Percentiles rank a stretch among this genome's conserved stretches.
Evolutionary conservation across 2,113 vertebrate species (phyloP).

Genomic region (Tetrao urogallus): DNA sequence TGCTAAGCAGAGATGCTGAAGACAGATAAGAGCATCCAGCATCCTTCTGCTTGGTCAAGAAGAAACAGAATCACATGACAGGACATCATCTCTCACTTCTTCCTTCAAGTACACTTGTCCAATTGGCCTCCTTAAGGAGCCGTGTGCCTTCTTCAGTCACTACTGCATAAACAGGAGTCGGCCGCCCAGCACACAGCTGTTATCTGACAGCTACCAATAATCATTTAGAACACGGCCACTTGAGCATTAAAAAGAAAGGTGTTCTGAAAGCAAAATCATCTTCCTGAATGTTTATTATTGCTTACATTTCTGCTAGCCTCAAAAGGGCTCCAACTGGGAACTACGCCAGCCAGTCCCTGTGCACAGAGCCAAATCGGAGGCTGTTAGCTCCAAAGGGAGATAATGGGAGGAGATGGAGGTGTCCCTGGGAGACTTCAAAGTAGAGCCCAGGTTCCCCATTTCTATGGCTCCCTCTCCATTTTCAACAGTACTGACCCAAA

Average conservation of each 20-base stretch:
- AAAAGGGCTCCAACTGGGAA: background rate
- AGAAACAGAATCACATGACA: background rate
- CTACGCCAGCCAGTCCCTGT: background rate
- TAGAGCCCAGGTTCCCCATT: background rate
- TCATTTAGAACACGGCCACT: background rate
- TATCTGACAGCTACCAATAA: background rate
- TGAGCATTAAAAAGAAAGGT: background rate
- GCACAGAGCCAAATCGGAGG: fast-evolving
- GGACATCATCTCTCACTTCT: background rate
- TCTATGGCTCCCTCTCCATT: background rate
- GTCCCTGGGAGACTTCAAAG: background rate
- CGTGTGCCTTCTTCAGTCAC: background rate
- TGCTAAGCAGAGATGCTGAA: background rate
- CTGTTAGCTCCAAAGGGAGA: background rate
- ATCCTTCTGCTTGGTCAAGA: background rate
- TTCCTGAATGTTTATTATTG: background rate
- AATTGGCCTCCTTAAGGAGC: background rate
- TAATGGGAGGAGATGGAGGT: background rate
- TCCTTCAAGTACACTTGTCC: background rate
- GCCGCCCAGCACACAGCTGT: background rate
- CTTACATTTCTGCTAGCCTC: background rate
- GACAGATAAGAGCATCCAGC: background rate
- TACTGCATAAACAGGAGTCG: background rate
- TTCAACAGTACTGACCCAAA: constrained; percentile 53
- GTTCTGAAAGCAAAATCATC: background rate